Evolutionary conservation across 2,888 invertebrate species (phyloP).

Genomic region (Autographa pulchrina): DNA sequence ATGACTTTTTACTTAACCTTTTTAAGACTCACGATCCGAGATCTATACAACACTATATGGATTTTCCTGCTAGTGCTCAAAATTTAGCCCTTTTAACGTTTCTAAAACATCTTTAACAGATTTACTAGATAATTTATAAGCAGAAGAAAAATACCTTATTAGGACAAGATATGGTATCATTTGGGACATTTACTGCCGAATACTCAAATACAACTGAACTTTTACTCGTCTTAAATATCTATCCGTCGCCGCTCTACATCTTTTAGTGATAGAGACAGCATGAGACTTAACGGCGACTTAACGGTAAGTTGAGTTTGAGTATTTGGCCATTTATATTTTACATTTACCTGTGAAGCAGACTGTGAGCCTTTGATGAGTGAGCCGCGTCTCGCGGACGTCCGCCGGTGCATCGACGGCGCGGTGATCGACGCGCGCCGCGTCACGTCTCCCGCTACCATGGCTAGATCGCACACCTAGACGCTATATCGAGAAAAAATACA

Average conservation of each 20-base stretch:
- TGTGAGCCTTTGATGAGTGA: conserved; percentile 89
- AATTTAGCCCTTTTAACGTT: too few species aligned
- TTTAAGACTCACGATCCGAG: background rate
- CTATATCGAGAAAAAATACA: conserved; percentile 62
- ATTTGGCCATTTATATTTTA: conserved; percentile 16
- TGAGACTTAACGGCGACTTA: too few species aligned
- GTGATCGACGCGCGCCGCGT: conserved; percentile 87
- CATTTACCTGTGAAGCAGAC: conserved; percentile 82
- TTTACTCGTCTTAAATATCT: too few species aligned
- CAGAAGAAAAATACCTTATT: too few species aligned
- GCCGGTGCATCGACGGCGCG: conserved; percentile 87
- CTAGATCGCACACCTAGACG: conserved; percentile 43
- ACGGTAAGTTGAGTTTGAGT: background rate
- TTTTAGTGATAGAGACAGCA: too few species aligned
- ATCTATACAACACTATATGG: background rate
- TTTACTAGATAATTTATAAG: too few species aligned
- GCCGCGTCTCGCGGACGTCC: conserved; percentile 89
- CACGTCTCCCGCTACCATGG: conserved; percentile 87
- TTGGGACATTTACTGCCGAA: too few species aligned
- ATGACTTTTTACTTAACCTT: background rate
- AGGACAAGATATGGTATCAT: too few species aligned
- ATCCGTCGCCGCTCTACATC: too few species aligned
- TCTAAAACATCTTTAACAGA: too few species aligned
- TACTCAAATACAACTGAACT: too few species aligned
- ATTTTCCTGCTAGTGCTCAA: too few species aligned